Conservation (phyloP, 2,113 vertebrate species). For the Dasyurus viverrinus region DNA sequence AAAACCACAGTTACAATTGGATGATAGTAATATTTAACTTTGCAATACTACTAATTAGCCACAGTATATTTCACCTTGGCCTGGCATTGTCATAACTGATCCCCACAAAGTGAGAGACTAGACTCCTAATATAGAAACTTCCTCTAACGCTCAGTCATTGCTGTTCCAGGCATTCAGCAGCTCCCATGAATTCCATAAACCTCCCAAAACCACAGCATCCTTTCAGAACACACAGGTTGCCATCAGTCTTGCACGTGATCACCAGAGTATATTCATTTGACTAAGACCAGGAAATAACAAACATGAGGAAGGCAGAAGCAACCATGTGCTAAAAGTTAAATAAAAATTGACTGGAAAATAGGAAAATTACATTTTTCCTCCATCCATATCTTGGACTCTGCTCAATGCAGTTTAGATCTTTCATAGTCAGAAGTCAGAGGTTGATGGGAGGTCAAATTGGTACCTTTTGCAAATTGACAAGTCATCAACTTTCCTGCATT, state of each 20-base stretch:
- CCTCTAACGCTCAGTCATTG: neutral
- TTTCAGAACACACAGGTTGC: neutral
- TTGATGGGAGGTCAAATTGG: neutral
- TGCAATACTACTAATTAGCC: neutral
- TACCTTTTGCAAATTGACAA: neutral
- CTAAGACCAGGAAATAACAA: neutral
- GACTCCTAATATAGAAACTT: neutral
- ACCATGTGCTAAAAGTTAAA: too few relatives aligned
- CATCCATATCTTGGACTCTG: neutral
- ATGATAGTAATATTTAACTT: neutral
- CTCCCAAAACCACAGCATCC: neutral
- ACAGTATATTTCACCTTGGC: neutral
- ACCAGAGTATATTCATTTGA: neutral
- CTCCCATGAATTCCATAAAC: neutral
- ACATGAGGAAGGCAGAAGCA: neutral
- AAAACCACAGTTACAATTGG: neutral
- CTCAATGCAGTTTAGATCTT: neutral
- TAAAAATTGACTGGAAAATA: neutral
- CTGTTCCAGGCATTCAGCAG: neutral
- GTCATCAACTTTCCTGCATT: neutral
- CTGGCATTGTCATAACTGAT: neutral
- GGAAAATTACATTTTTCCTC: neutral
- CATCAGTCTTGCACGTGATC: neutral
- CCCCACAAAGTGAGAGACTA: neutral
- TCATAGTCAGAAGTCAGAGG: neutral